Evolutionary conservation across 2,797 vertebrate species (phyloP).

Genomic region (Pseudotriccus pelzelni): DNA sequence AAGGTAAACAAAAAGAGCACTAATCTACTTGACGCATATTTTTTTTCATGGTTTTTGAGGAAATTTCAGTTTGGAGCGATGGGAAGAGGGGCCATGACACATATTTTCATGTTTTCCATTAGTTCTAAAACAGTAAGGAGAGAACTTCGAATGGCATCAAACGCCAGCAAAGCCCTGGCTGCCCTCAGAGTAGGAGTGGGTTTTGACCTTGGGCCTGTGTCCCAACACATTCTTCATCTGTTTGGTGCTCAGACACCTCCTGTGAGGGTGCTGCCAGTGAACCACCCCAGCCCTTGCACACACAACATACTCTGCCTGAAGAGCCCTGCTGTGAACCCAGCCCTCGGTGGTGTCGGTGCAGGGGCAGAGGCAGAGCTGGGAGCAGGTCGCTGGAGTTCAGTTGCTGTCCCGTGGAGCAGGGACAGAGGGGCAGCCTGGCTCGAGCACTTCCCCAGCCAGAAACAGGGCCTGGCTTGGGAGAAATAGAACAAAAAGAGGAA

Average conservation of each 20-base stretch:
- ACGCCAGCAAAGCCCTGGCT: background rate
- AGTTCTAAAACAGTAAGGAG: too few species aligned
- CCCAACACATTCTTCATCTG: background rate
- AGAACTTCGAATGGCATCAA: background rate
- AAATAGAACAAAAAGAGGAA: background rate
- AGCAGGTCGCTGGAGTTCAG: background rate
- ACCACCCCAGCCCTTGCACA: background rate
- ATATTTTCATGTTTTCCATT: background rate
- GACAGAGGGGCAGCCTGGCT: background rate
- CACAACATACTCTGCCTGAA: background rate
- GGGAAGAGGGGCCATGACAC: background rate
- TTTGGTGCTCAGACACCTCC: rapidly evolving
- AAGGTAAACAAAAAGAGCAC: background rate
- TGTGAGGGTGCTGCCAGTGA: background rate
- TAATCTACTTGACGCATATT: background rate
- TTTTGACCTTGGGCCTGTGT: background rate
- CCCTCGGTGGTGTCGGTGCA: background rate
- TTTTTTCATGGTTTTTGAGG: background rate
- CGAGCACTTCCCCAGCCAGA: background rate
- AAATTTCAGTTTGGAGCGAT: background rate
- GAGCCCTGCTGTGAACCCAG: rapidly evolving
- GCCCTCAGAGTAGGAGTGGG: background rate
- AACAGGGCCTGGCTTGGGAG: background rate
- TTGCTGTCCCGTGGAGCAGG: background rate
- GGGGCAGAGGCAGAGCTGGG: background rate